phyloP scores from a whole-genome alignment of 2,797 vertebrate species.

The Sebastes vulpes region DNA sequence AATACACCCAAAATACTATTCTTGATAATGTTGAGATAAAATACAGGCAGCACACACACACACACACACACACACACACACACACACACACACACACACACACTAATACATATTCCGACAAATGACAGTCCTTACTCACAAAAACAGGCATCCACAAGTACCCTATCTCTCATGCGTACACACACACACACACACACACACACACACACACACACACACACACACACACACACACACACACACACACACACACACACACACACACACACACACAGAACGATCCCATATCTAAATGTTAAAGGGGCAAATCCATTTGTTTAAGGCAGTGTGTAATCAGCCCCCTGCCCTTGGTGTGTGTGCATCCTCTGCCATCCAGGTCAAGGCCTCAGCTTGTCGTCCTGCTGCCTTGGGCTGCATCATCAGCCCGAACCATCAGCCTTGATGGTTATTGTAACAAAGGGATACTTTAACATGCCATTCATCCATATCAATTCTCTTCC shows the following conservation, averaged over 20 bases:
- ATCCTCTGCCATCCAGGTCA: constrained; percentile 75
- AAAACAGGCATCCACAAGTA: constrained; percentile 34
- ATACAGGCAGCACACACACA: background rate
- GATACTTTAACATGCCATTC: constrained; percentile 80
- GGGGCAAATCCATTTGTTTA: constrained; percentile 78
- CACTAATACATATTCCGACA: constrained; percentile 18
- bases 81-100: background rate
- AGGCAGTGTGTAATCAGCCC: constrained; percentile 77
- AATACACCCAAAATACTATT: constrained; percentile 21
- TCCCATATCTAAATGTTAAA: constrained; percentile 70
- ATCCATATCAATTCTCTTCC: constrained; percentile 80
- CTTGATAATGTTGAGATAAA: constrained; percentile 26
- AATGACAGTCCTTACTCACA: constrained; percentile 32
- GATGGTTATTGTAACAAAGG: constrained; percentile 86
- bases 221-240: background rate
- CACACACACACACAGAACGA: constrained; percentile 23
- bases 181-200: background rate
- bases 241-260: constrained; percentile 17
- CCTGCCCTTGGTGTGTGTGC: constrained; percentile 68
- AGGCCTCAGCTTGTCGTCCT: constrained; percentile 73
- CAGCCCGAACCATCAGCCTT: constrained; percentile 80
- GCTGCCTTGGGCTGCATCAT: constrained; percentile 80
- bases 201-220: constrained; percentile 9
- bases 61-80: background rate
- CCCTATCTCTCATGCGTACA: constrained; percentile 13